A percentile compares a stretch with the other conserved stretches of the same genome.
phyloP scores from a whole-genome alignment of 1,140 invertebrate genomes.

The Atta texana region DNA sequence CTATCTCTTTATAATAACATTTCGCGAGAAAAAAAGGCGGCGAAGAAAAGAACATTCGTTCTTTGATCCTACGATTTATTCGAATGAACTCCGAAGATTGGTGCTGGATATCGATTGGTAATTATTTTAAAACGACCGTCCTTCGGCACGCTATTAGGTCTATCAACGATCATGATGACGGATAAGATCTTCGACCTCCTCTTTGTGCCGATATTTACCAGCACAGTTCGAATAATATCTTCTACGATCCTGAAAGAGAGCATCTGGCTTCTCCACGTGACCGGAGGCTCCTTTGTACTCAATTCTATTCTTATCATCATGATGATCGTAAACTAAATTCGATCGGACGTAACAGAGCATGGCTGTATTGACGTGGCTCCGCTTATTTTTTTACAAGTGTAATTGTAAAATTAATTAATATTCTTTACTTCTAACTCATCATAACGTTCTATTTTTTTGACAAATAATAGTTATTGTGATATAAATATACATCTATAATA shows the following conservation, averaged over 20 bases:
- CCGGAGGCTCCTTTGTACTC: conserved; percentile 68
- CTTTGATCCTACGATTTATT: conserved; percentile 58
- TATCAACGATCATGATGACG: conserved; percentile 75
- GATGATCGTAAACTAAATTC: conserved; percentile 31
- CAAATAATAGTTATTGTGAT: neutral
- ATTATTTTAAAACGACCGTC: conserved; percentile 80
- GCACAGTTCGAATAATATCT: conserved; percentile 67
- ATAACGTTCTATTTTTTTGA: neutral
- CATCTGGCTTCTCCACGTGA: conserved; percentile 82
- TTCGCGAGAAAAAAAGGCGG: conserved; percentile 4
- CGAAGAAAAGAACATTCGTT: conserved; percentile 27
- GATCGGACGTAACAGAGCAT: conserved; percentile 27
- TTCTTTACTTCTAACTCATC: neutral
- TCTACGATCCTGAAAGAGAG: conserved; percentile 82
- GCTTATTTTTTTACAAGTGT: neutral
- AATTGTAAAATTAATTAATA: conserved; percentile 16
- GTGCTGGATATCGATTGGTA: conserved; percentile 68
- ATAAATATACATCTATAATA: neutral
- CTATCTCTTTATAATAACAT: neutral
- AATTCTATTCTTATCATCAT: conserved; percentile 47
- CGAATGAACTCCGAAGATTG: conserved; percentile 64
- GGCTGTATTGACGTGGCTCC: neutral
- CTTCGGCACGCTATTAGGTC: conserved; percentile 75
- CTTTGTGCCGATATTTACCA: conserved; percentile 76
- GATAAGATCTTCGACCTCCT: conserved; percentile 74